Evolutionary conservation across 2,888 invertebrate species (phyloP).

Genomic region (Stenolophus ochropezus): DNA sequence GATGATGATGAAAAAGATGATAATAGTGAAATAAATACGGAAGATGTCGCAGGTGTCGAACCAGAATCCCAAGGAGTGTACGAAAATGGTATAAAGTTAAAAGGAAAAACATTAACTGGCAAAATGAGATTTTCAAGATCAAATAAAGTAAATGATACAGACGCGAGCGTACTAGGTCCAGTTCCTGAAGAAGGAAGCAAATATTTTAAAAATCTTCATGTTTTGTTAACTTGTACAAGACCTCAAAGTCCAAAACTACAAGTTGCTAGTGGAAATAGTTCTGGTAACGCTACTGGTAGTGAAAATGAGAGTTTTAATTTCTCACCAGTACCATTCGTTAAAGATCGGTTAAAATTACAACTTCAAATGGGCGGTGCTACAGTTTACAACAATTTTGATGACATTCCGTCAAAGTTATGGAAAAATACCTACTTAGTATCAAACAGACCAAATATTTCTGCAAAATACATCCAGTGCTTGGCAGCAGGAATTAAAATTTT

Average conservation of each 20-base stretch:
- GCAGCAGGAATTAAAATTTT: conserved; percentile 80
- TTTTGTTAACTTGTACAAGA: conserved; percentile 77
- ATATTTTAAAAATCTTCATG: conserved; percentile 76
- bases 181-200: conserved; percentile 73
- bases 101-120: conserved; percentile 73
- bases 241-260: conserved; percentile 63
- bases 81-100: conserved; percentile 57
- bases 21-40: conserved; percentile 70
- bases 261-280: conserved; percentile 23
- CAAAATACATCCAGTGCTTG: conserved; percentile 83
- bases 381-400: conserved; percentile 75
- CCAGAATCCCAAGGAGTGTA: conserved; percentile 74
- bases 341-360: conserved; percentile 78
- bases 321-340: conserved; percentile 73
- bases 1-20: conserved; percentile 60
- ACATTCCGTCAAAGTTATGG: conserved; percentile 75
- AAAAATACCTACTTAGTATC: conserved; percentile 78
- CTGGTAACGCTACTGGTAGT: conserved; percentile 73
- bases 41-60: conserved; percentile 74
- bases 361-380: conserved; percentile 79
- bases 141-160: conserved; percentile 74
- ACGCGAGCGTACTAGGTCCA: conserved; percentile 76
- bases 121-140: conserved; percentile 75
- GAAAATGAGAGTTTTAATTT: conserved; percentile 77
- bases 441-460: conserved; percentile 82